phyloP scores from a whole-genome alignment of 37 sponge, comb jelly and placozoan species.

The Oscarella lobularis region DNA sequence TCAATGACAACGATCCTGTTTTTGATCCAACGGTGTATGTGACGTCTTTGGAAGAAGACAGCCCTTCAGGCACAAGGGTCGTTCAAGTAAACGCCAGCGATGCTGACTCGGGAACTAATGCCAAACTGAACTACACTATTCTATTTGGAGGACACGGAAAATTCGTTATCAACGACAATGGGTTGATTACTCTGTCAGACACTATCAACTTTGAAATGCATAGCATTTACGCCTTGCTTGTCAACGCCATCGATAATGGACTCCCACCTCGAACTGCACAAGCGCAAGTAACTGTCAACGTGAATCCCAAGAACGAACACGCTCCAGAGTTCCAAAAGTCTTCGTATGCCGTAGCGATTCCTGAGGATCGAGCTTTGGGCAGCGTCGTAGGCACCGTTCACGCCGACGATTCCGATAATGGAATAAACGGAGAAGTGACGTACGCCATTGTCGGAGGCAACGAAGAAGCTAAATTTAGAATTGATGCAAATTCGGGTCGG shows the following conservation, averaged over 20 bases:
- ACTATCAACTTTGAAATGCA: neutral
- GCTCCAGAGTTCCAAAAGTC: slow-evolving; percentile 24
- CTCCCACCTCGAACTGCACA: neutral
- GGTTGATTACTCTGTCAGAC: neutral
- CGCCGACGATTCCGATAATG: slow-evolving; percentile 33
- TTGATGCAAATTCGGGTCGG: neutral
- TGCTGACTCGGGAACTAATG: neutral
- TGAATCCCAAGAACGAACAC: slow-evolving; percentile 27
- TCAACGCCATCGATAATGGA: neutral
- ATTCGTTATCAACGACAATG: neutral
- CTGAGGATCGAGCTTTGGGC: slow-evolving; percentile 13
- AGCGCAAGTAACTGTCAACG: neutral
- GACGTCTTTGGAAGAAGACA: neutral
- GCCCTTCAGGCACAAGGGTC: neutral
- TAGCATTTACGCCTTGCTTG: neutral
- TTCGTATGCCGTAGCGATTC: neutral
- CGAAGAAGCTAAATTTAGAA: neutral
- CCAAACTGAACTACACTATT: neutral
- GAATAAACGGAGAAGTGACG: neutral
- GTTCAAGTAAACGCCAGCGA: neutral
- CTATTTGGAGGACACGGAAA: neutral
- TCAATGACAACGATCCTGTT: slow-evolving; percentile 5
- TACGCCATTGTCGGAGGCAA: neutral
- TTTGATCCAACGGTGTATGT: neutral
- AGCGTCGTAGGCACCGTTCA: slow-evolving; percentile 10